phyloP scores from a whole-genome alignment of 1,140 invertebrate genomes.

The Phymorhynchus buccinoides region DNA sequence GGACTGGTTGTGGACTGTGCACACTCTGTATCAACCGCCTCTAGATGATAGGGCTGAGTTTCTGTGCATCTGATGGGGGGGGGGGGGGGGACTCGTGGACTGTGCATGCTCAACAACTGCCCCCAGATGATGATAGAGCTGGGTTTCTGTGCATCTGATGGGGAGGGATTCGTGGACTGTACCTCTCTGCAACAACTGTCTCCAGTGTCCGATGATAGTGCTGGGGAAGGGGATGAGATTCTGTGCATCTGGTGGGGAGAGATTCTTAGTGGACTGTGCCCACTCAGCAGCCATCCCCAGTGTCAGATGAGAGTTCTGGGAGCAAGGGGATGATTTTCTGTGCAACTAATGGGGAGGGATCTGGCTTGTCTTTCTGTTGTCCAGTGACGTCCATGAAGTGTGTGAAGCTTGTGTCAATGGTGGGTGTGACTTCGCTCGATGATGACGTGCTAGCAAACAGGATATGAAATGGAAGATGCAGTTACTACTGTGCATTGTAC shows the following conservation, averaged over 20 bases:
- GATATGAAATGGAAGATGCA: too few species aligned
- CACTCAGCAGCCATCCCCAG: neutral
- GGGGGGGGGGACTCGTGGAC: too few species aligned
- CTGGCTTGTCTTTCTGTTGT: too few species aligned
- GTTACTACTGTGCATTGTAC: neutral
- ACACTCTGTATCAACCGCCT: too few species aligned
- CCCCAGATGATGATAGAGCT: conserved; percentile 43
- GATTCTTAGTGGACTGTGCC: conserved; percentile 81
- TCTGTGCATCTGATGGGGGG: too few species aligned
- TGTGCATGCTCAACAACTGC: conserved; percentile 69
- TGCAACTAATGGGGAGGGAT: neutral
- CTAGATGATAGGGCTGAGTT: too few species aligned
- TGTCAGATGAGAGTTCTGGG: conserved; percentile 40
- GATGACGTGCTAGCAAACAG: neutral
- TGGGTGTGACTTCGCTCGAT: too few species aligned
- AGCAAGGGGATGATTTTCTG: too few species aligned
- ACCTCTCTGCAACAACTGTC: too few species aligned
- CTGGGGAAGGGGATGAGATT: too few species aligned
- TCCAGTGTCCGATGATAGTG: too few species aligned
- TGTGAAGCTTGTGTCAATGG: neutral
- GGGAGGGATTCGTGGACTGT: neutral
- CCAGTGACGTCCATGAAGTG: neutral
- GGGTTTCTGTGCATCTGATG: neutral
- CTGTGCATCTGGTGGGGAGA: neutral
- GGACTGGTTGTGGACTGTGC: too few species aligned